Evolutionary conservation across 2,797 vertebrate genomes (phyloP), one percentile per base, ranked within the genome.

Genomic region (Betta splendens): DNA sequence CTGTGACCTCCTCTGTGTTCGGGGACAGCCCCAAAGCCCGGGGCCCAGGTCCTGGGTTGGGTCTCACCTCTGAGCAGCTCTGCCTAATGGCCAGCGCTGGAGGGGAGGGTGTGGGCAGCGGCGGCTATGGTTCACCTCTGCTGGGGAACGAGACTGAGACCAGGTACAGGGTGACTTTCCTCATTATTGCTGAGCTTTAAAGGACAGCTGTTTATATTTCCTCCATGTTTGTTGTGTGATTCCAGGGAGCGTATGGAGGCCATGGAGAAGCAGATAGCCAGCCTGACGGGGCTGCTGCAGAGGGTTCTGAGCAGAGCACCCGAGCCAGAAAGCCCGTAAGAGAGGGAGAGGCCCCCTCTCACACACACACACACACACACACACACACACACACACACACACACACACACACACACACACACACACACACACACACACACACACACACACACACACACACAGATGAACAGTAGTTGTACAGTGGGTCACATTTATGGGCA

Each of bases 181-280:
- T 9, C 11, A 31, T 31, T 12, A n/a, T n/a, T n/a, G n/a, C n/a
- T 3, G 3, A 28, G 12, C 44, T 5, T 38, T 26, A 52, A 25
- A 42, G 13, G 13, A 6, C 28, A 5, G 26, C 3, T n/a, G n/a
- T n/a, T 5, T 3, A 26, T 28, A 5, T 40, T 36, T 26, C 25
- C 7, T 59, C 17, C 18, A 1, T 71, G 7, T 40, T 5, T 52
- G 38, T 13, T 46, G 17, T 71, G 29, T 73, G 48, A 21, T 18
- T 60, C 3, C 73, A 97, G 97, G 88, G 96, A 98, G 72, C 90
- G 97, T 7, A 99, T 99, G 97, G 96, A 99, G 80, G 97, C 94
- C 1, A 99, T 99, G 97, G 97, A 98, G 89, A 99, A 99, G 85
- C 97, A 99, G 91, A 99, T 99, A 2, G 97, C 97, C 48, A 98